Percentiles rank a stretch among this genome's conserved stretches.
Evolutionary conservation across 2,888 invertebrate genomes (phyloP).

Genomic region (Hypsopygia costalis): DNA sequence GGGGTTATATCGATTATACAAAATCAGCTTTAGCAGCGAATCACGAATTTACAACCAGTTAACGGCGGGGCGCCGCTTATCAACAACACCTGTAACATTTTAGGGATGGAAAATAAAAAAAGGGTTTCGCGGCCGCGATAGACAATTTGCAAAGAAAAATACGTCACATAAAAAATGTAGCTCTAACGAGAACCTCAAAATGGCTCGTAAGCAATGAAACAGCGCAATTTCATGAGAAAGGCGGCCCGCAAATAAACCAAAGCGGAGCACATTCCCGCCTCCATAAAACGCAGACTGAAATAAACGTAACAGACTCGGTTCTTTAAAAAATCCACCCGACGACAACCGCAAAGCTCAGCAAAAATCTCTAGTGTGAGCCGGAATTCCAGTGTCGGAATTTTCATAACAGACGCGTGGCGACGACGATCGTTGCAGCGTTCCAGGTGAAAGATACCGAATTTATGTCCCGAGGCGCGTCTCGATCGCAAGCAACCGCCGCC

Average conservation of each 20-base stretch:
- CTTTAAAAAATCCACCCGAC: constrained; percentile 68
- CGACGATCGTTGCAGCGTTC: constrained; percentile 48
- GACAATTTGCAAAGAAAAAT: constrained; percentile 60
- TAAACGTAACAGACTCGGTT: constrained; percentile 71
- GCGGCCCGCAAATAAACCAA: constrained; percentile 74
- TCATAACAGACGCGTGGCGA: constrained; percentile 66
- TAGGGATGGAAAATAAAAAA: constrained; percentile 35
- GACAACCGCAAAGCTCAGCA: constrained; percentile 72
- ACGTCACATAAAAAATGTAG: constrained; percentile 65
- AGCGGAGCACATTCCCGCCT: constrained; percentile 73
- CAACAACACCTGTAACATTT: constrained; percentile 21
- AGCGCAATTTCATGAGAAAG: constrained; percentile 75
- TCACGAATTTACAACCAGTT: not conserved
- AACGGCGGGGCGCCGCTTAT: constrained; percentile 13
- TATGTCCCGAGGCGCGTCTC: constrained; percentile 51
- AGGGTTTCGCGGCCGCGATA: constrained; percentile 31
- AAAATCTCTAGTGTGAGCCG: constrained; percentile 72
- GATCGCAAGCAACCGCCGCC: constrained; percentile 41
- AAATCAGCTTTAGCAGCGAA: not conserved
- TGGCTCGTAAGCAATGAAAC: constrained; percentile 75
- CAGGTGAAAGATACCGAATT: constrained; percentile 64
- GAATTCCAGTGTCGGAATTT: constrained; percentile 74
- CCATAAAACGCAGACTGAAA: constrained; percentile 73
- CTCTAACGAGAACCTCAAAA: constrained; percentile 70
- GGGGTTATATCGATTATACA: constrained; percentile 21